Percentiles rank a stretch among this genome's conserved stretches.
These are phyloP conservation scores for Doryteuthis pealeii DNA, from an alignment of 1,140 invertebrate genomes.

Conservation along the genomic window DNA sequence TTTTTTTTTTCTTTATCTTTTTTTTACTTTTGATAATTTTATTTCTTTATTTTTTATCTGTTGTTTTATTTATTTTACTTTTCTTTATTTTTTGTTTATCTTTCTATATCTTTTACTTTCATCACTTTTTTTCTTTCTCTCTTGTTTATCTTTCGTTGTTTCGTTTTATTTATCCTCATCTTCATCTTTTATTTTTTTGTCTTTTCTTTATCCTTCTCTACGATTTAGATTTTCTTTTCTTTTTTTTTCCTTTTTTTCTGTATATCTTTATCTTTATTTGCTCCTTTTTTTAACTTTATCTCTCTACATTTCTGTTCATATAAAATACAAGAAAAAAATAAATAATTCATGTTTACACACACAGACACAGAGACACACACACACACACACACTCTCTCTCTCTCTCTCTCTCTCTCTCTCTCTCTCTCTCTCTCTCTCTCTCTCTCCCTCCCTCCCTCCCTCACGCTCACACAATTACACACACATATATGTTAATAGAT, in stretches of 20 bases:
- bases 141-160: background rate
- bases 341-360: background rate
- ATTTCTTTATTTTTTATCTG: too few relatives aligned
- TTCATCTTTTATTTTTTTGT: slow-evolving; percentile 28
- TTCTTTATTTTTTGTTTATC: too few relatives aligned
- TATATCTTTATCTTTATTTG: slow-evolving; percentile 67
- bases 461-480: too few relatives aligned
- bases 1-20: background rate
- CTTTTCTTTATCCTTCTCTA: slow-evolving; percentile 66
- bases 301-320: background rate
- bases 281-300: background rate
- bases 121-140: background rate
- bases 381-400: too few relatives aligned
- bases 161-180: background rate
- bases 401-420: too few relatives aligned
- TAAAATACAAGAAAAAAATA: background rate
- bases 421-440: too few relatives aligned
- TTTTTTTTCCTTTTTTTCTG: slow-evolving; percentile 70
- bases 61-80: too few relatives aligned
- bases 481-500: too few relatives aligned
- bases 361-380: too few relatives aligned
- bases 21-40: background rate
- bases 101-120: background rate
- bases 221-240: slow-evolving; percentile 34
- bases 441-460: too few relatives aligned